Percentiles rank a stretch among this genome's conserved stretches.
Evolutionary conservation across 2,888 invertebrate genomes (phyloP).

Genomic region (Andrena bicolor): DNA sequence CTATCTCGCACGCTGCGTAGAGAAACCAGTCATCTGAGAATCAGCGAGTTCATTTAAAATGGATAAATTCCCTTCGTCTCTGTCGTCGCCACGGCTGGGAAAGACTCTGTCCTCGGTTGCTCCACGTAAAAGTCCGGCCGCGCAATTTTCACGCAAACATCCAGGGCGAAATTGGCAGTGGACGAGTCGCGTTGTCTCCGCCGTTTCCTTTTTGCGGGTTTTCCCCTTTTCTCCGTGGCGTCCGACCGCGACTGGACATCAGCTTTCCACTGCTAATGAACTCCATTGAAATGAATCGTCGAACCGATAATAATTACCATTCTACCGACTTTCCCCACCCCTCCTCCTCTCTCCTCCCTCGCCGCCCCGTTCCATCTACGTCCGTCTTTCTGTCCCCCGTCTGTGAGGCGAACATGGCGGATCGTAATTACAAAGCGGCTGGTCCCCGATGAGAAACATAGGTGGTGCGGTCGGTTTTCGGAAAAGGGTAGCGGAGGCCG

Average conservation of each 20-base stretch:
- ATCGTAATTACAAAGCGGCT: constrained; percentile 61
- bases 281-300: constrained; percentile 65
- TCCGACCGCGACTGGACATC: constrained; percentile 42
- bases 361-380: neutral
- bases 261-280: constrained; percentile 55
- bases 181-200: constrained; percentile 1
- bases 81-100: no score
- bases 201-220: neutral
- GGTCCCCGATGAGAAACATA: constrained; percentile 49
- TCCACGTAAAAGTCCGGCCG: neutral
- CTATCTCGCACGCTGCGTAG: no score
- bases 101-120: no score
- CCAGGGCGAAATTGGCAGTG: neutral
- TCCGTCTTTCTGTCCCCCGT: neutral
- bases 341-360: neutral
- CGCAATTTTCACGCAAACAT: constrained; percentile 9
- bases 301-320: constrained; percentile 66
- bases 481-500: constrained; percentile 53
- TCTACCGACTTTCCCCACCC: constrained; percentile 26
- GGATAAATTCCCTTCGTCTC: no score
- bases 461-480: constrained; percentile 55
- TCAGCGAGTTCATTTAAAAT: no score
- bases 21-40: no score
- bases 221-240: constrained; percentile 5
- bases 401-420: constrained; percentile 42